phyloP scores from a whole-genome alignment of 2,888 invertebrate species.

The Eupithecia subumbrata region DNA sequence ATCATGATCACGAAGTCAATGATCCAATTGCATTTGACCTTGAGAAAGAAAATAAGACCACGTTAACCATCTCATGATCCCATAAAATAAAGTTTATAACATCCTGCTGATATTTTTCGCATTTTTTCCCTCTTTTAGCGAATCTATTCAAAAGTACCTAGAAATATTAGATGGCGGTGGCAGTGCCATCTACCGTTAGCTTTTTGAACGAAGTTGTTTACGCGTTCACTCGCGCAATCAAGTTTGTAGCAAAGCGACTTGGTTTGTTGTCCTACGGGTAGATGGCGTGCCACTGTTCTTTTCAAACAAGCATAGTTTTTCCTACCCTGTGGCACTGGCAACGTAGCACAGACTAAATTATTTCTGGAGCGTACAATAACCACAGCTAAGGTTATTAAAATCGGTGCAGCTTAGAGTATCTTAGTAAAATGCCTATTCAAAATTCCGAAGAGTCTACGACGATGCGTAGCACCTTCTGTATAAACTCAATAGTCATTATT shows the following conservation, averaged over 20 bases:
- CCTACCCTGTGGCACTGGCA: not conserved
- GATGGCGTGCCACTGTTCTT: constrained; percentile 18
- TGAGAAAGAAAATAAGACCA: not conserved
- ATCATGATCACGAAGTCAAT: not conserved
- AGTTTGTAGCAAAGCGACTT: not conserved
- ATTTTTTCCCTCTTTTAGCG: not conserved
- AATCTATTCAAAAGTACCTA: not conserved
- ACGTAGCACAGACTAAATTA: not conserved
- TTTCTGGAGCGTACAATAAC: not conserved
- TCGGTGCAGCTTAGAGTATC: not conserved
- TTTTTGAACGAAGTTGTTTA: not conserved
- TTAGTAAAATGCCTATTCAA: not conserved
- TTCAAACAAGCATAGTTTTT: not conserved
- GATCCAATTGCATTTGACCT: not conserved
- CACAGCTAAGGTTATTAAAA: not conserved
- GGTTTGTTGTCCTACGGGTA: not conserved
- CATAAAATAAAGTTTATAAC: not conserved
- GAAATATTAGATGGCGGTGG: not conserved
- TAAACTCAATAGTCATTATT: too few species aligned
- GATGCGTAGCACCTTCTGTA: not conserved
- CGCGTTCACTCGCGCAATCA: not conserved
- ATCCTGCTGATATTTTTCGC: not conserved
- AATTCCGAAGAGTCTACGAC: not conserved
- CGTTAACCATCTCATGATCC: not conserved
- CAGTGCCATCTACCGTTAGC: constrained; percentile 18